Conservation (phyloP, 1,140 invertebrate species). For the Drosophila simulans region DNA sequence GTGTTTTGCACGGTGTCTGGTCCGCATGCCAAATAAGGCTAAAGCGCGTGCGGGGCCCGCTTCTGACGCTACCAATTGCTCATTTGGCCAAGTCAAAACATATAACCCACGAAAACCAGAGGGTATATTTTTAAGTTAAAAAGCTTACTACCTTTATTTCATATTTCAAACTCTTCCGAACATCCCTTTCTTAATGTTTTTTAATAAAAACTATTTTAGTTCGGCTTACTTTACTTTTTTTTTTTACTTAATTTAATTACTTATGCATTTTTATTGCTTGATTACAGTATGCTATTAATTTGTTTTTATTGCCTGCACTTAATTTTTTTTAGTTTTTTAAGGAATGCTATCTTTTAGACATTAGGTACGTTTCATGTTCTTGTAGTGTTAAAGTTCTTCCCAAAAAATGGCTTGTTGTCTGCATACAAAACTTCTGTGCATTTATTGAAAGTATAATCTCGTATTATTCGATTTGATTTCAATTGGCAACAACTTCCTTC, state of each 20-base stretch:
- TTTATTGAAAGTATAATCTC: conserved; percentile 17
- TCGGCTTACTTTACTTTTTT: too few species aligned
- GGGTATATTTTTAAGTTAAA: background rate
- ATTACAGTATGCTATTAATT: background rate
- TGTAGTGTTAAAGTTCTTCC: conserved; percentile 45
- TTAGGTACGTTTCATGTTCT: background rate
- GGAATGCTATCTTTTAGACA: too few species aligned
- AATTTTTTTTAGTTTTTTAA: too few species aligned
- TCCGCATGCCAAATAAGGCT: conserved; percentile 53
- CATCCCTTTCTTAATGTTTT: too few species aligned
- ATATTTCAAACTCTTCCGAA: too few species aligned
- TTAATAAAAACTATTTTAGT: too few species aligned
- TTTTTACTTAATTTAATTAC: too few species aligned
- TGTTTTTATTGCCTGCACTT: background rate
- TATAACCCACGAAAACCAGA: conserved; percentile 22
- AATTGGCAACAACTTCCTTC: conserved; percentile 63
- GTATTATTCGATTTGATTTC: conserved; percentile 39
- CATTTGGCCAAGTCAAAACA: background rate
- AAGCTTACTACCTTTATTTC: too few species aligned
- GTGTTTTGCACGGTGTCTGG: conserved; percentile 34
- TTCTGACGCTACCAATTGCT: conserved; percentile 43
- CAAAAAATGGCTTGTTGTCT: conserved; percentile 1
- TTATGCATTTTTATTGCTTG: background rate
- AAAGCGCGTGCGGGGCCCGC: conserved; percentile 62
- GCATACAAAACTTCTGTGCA: conserved; percentile 58